Conservation (phyloP, 2,888 invertebrate genomes). For the Neuroscelio doddi region DNA sequence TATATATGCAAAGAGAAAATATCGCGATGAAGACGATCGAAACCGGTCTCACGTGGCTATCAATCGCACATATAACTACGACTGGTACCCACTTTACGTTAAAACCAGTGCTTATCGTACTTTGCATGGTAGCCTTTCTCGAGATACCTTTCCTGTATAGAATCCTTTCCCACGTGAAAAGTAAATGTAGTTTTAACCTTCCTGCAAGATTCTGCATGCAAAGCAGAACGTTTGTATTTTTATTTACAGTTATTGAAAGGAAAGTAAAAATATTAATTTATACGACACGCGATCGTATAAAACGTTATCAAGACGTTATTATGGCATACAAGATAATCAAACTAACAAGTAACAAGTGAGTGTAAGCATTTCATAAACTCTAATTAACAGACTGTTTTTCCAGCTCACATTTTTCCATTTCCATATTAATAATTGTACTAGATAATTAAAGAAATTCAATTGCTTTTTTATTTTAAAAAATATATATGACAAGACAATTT, state of each 20-base stretch:
- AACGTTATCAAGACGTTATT: no score
- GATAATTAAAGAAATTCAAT: no score
- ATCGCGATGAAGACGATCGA: slow-evolving; percentile 9
- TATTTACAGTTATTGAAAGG: background rate
- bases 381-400: no score
- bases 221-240: background rate
- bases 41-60: slow-evolving; percentile 5
- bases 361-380: no score
- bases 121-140: slow-evolving; percentile 2
- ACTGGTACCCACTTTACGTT: slow-evolving; percentile 7
- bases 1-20: background rate
- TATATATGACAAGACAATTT: no score
- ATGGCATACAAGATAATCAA: no score
- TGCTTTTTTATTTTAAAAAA: no score
- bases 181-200: slow-evolving; percentile 12
- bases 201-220: background rate
- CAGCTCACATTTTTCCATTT: no score
- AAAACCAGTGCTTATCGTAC: slow-evolving; percentile 2
- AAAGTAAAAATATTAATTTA: slow-evolving; percentile 3
- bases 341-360: no score
- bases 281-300: background rate
- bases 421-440: no score
- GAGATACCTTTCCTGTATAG: background rate
- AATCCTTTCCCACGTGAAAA: slow-evolving; percentile 14
- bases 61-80: background rate